These are phyloP conservation scores for Nomada goodeniana DNA, from an alignment of 2,888 invertebrate species.

Conservation along the genomic window DNA sequence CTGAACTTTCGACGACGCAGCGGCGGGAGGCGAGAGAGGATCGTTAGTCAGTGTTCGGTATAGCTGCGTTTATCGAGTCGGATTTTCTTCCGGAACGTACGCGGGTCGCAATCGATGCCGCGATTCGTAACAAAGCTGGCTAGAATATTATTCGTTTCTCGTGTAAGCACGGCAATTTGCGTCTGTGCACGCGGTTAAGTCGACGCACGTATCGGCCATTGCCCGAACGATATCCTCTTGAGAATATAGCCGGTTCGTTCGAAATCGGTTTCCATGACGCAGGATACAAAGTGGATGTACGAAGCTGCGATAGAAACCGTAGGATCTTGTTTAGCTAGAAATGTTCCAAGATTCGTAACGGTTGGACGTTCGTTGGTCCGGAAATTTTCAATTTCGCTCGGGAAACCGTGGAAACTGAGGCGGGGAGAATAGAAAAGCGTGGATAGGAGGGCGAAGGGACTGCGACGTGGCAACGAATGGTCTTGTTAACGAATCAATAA, in stretches of 20 bases:
- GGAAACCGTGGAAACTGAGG: background rate
- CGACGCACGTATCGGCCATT: background rate
- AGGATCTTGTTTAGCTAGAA: slow-evolving; percentile 24
- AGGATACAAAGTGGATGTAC: slow-evolving; percentile 2
- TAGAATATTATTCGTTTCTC: background rate
- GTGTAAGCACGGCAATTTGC: too few species aligned
- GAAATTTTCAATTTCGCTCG: slow-evolving; percentile 36
- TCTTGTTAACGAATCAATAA: slow-evolving; percentile 58
- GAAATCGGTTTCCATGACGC: background rate
- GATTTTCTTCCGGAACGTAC: slow-evolving; percentile 19
- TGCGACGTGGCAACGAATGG: slow-evolving; percentile 22
- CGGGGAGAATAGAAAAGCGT: background rate
- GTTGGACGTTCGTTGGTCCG: slow-evolving; percentile 1
- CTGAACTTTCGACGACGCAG: background rate
- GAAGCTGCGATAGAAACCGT: background rate
- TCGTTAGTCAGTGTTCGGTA: slow-evolving; percentile 2
- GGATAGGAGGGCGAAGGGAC: background rate
- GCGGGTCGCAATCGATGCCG: slow-evolving; percentile 9
- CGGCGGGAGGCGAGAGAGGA: too few species aligned
- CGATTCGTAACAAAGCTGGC: background rate
- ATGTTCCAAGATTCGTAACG: slow-evolving; percentile 28
- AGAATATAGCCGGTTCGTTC: too few species aligned
- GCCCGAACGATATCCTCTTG: too few species aligned
- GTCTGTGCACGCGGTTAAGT: too few species aligned
- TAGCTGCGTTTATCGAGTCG: slow-evolving; percentile 20